Evolutionary conservation across 2,888 invertebrate genomes (phyloP).

Genomic region (Agrochola macilenta): DNA sequence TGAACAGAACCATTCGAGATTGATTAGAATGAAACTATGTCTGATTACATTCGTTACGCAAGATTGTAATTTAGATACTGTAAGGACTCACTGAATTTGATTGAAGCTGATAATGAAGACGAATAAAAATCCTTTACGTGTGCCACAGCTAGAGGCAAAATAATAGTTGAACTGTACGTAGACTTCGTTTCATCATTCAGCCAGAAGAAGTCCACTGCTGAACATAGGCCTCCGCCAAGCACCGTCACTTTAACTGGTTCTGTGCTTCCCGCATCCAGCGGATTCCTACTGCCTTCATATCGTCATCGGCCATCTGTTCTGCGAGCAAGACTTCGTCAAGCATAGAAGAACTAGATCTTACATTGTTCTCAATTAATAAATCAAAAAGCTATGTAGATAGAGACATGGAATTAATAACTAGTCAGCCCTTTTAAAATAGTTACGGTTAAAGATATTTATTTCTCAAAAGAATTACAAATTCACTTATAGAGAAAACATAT

Average conservation of each 20-base stretch:
- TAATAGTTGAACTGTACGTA: not conserved
- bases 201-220: too few species aligned
- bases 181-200: not conserved
- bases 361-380: not conserved
- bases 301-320: too few species aligned
- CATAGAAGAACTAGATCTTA: not conserved
- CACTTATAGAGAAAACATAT: too few species aligned
- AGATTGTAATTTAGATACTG: not conserved
- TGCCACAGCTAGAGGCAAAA: not conserved
- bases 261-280: too few species aligned
- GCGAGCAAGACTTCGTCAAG: not conserved
- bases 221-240: too few species aligned
- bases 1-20: not conserved
- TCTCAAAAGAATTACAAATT: too few species aligned
- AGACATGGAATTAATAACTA: too few species aligned
- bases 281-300: too few species aligned
- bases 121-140: not conserved
- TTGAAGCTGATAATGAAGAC: too few species aligned
- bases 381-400: not conserved
- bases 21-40: conserved; percentile 16
- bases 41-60: not conserved
- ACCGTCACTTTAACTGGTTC: too few species aligned
- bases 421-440: too few species aligned
- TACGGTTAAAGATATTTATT: too few species aligned
- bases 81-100: not conserved